Conservation (phyloP, 2,888 invertebrate genomes). For the Drosophila sordidapex region DNA sequence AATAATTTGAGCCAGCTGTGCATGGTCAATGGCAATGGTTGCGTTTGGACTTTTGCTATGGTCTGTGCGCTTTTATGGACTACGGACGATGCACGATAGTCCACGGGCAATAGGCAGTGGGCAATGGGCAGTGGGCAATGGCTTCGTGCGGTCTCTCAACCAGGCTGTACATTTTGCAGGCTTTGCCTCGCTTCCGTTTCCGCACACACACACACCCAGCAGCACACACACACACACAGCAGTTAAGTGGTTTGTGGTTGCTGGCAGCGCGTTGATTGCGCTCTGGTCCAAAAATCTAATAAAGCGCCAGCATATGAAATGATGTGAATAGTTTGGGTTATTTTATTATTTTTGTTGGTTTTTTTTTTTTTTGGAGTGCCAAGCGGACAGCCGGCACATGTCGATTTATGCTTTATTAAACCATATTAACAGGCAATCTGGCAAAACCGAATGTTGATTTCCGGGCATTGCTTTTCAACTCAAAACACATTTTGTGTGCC, state of each 20-base stretch:
- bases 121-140: constrained; percentile 28
- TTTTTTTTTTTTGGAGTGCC: not conserved
- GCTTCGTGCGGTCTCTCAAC: constrained; percentile 66
- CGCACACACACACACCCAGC: constrained; percentile 10
- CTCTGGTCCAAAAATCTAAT: constrained; percentile 72
- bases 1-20: constrained; percentile 58
- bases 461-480: constrained; percentile 21
- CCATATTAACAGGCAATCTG: constrained; percentile 58
- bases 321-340: constrained; percentile 24
- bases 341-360: not conserved
- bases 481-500: constrained; percentile 3
- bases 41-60: constrained; percentile 22
- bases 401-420: constrained; percentile 46
- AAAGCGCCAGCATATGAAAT: constrained; percentile 51
- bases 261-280: constrained; percentile 72
- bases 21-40: constrained; percentile 23
- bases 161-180: constrained; percentile 58
- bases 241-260: constrained; percentile 73
- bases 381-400: constrained; percentile 5
- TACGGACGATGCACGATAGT: constrained; percentile 31
- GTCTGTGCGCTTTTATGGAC: constrained; percentile 17
- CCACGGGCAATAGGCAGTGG: constrained; percentile 35
- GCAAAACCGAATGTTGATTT: constrained; percentile 29
- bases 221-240: constrained; percentile 37
- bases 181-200: constrained; percentile 53